These are phyloP conservation scores for Taenioides sp. DNA, from an alignment of 2,797 vertebrate genomes.

Conservation along the genomic window DNA sequence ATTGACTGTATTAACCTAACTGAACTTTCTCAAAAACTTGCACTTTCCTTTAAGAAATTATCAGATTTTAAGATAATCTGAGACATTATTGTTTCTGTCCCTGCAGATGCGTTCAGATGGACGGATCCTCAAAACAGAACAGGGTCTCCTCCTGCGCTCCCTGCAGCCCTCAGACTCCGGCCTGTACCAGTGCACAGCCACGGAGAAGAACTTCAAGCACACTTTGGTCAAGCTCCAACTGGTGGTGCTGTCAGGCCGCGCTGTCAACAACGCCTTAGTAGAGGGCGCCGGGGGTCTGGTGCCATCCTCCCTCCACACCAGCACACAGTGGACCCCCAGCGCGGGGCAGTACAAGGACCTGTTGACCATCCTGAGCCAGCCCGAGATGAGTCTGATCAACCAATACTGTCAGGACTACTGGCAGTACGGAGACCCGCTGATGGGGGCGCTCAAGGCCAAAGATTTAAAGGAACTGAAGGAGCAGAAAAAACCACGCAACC, in stretches of 20 bases:
- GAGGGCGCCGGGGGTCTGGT: constrained; percentile 66
- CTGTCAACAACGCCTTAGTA: constrained; percentile 85
- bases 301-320: constrained; percentile 71
- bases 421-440: constrained; percentile 83
- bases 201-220: constrained; percentile 99
- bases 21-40: not conserved
- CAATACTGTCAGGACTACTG: constrained; percentile 99
- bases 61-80: not conserved
- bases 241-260: constrained; percentile 87
- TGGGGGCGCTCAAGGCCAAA: constrained; percentile 67
- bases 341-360: constrained; percentile 91
- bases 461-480: constrained; percentile 89
- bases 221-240: constrained; percentile 90
- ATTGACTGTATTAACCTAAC: not conserved
- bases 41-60: not conserved
- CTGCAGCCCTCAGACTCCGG: constrained; percentile 89
- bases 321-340: constrained; percentile 82
- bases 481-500: constrained; percentile 94
- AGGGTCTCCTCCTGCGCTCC: constrained; percentile 91
- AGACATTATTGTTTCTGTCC: not conserved
- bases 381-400: constrained; percentile 97
- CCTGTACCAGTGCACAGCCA: constrained; percentile 95
- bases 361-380: constrained; percentile 94
- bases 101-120: constrained; percentile 85
- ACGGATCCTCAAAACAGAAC: constrained; percentile 89